phyloP scores from a whole-genome alignment of 2,888 invertebrate species.

The Glyphotaelius pellucidus region DNA sequence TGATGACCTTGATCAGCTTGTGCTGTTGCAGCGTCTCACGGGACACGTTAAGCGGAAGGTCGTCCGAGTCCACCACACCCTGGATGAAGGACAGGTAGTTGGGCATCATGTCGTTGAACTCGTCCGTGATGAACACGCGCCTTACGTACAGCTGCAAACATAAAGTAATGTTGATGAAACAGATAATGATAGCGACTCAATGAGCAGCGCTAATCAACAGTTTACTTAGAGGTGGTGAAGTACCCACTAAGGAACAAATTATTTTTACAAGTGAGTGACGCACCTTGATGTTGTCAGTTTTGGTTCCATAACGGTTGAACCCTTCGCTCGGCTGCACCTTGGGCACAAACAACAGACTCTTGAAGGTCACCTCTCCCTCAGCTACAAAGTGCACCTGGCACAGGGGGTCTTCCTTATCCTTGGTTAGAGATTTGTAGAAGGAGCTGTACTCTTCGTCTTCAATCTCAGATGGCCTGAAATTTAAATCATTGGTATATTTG shows the following conservation, averaged over 20 bases:
- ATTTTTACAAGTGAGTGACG: slow-evolving; percentile 31
- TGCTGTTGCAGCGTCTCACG: slow-evolving; percentile 99
- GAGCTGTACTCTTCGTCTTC: slow-evolving; percentile 93
- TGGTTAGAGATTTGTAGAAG: slow-evolving; percentile 97
- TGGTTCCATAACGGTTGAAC: slow-evolving; percentile 97
- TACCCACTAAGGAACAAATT: neutral
- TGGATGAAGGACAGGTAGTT: slow-evolving; percentile 96
- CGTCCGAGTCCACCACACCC: slow-evolving; percentile 99
- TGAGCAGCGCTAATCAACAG: no score
- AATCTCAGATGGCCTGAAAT: slow-evolving; percentile 84
- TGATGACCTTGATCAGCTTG: slow-evolving; percentile 98
- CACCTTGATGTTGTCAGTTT: slow-evolving; percentile 94
- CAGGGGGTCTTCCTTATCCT: slow-evolving; percentile 90
- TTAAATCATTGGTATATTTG: neutral
- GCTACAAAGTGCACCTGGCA: slow-evolving; percentile 96
- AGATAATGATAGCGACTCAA: neutral
- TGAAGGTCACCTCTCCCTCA: slow-evolving; percentile 99
- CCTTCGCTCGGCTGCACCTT: slow-evolving; percentile 93
- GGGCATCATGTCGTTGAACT: slow-evolving; percentile 99
- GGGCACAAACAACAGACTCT: slow-evolving; percentile 96
- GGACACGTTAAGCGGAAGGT: slow-evolving; percentile 97
- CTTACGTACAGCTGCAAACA: slow-evolving; percentile 89
- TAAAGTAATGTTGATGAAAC: slow-evolving; percentile 18
- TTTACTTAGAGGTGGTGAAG: neutral
- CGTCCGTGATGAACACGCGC: slow-evolving; percentile 99